Base-by-base conservation (phyloP, 2,797 vertebrate species). In the Amblyopsis hoosieri region DNA sequence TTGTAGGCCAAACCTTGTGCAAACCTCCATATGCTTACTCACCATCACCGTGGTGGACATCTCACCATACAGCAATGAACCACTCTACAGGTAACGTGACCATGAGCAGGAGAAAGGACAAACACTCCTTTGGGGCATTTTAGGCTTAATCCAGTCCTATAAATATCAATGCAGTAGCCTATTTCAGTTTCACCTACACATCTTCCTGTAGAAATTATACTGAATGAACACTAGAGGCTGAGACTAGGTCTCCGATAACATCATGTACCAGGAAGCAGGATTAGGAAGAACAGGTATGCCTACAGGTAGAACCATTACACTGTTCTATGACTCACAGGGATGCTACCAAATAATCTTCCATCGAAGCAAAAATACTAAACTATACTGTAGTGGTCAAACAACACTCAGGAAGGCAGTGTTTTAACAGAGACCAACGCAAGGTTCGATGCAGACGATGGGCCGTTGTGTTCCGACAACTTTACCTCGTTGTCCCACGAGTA, bases 41-140 rank as follows among this genome's bases (percentile, higher is more conserved):
- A 31, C 23, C 23, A 29, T 57, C 19, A 45, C 52, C 37, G 56
- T 64, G 46, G 61, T 57, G 61, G 57, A 72, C 29, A 19, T 66
- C 74, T 77, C 69, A 72, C 23, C 0, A 80, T 54, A 67, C 68
- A 54, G 72, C 81, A 61, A 77, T 89, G 78, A 82, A 85, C 89
- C 85, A 87, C 76, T 86, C 68, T 66, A 78, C 80, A 87, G 81
- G 76, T 84, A 74, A 78, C 57, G 76, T 70, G 64, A 78, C 54
- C 54, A 66, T 75, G 65, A 80, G 71, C 62, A 69, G 58, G 47
- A 67, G 58, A 78, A 80, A 90, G 90, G 88, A 90, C 87, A 85
- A 85, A 86, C 56, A 59, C 62, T 89, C 90, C 76, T 64, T 23
- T 9, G 78, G 72, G 88, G 86, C 64, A 76, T 72, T 62, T 88